phyloP scores from a whole-genome alignment of 2,888 invertebrate species.

The Nemapogon koenigi region DNA sequence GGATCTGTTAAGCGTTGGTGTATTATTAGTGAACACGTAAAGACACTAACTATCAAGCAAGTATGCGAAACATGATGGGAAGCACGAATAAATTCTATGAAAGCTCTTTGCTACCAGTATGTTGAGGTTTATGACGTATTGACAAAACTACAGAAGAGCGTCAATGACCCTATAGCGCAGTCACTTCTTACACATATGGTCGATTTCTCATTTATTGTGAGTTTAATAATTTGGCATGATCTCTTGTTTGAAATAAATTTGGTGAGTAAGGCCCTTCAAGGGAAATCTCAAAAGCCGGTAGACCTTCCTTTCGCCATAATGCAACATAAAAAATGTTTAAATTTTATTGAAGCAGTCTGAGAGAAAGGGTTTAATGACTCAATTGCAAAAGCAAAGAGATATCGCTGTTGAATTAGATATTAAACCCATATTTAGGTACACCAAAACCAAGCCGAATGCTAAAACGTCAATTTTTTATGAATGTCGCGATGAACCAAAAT shows the following conservation, averaged over 20 bases:
- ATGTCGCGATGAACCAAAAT: not conserved
- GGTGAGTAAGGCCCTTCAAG: constrained; percentile 4
- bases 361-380: constrained; percentile 1
- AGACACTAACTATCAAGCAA: constrained; percentile 14
- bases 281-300: constrained; percentile 1
- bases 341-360: not conserved
- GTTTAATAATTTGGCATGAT: constrained; percentile 6
- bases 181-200: constrained; percentile 2
- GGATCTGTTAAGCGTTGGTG: constrained; percentile 12
- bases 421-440: not conserved
- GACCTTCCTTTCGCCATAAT: not conserved
- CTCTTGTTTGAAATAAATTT: constrained; percentile 4
- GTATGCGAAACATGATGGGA: constrained; percentile 18
- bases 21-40: constrained; percentile 13
- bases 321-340: constrained; percentile 1
- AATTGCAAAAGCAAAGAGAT: constrained; percentile 2
- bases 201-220: constrained; percentile 1
- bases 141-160: not conserved
- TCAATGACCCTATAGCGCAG: not conserved
- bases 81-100: constrained; percentile 11
- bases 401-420: constrained; percentile 5
- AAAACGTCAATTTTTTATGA: not conserved
- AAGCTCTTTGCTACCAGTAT: constrained; percentile 14
- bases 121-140: not conserved
- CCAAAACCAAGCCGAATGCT: not conserved